Evolutionary conservation across 2,888 invertebrate genomes (phyloP).

Genomic region (Ochlodes sylvanus): DNA sequence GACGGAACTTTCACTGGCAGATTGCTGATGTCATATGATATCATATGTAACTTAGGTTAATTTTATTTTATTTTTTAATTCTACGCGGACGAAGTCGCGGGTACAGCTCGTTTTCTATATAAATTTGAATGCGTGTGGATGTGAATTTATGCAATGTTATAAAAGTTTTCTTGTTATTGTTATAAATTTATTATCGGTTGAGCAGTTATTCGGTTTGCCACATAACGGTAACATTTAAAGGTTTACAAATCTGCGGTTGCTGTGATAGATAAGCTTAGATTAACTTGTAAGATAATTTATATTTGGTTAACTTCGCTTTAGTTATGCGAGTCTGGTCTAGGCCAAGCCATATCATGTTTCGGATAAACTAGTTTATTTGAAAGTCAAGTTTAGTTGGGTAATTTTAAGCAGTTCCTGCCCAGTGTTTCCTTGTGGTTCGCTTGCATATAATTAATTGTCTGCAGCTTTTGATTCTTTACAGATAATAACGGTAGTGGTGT

Average conservation of each 20-base stretch:
- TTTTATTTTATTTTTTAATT: too few relatives aligned
- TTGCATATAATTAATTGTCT: constrained; percentile 7
- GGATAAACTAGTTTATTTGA: constrained; percentile 34
- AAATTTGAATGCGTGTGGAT: too few relatives aligned
- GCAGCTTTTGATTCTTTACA: background rate
- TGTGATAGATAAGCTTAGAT: constrained; percentile 31
- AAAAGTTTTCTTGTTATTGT: too few relatives aligned
- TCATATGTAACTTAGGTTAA: too few relatives aligned
- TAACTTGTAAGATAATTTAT: constrained; percentile 36
- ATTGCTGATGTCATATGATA: too few relatives aligned
- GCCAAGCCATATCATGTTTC: constrained; percentile 31
- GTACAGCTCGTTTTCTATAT: too few relatives aligned
- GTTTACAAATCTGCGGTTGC: constrained; percentile 28
- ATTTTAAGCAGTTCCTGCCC: constrained; percentile 13
- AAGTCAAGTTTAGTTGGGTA: constrained; percentile 35
- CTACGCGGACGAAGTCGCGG: too few relatives aligned
- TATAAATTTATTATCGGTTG: background rate
- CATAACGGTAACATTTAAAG: constrained; percentile 12
- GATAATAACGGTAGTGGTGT: background rate
- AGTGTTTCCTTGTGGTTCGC: background rate
- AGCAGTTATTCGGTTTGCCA: constrained; percentile 15
- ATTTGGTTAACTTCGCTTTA: constrained; percentile 29
- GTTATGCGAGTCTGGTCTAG: constrained; percentile 23
- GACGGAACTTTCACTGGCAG: too few relatives aligned
- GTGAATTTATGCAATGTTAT: too few relatives aligned